Base-by-base conservation (phyloP, 2,113 vertebrate species). In the Epinephelus fuscoguttatus region DNA sequence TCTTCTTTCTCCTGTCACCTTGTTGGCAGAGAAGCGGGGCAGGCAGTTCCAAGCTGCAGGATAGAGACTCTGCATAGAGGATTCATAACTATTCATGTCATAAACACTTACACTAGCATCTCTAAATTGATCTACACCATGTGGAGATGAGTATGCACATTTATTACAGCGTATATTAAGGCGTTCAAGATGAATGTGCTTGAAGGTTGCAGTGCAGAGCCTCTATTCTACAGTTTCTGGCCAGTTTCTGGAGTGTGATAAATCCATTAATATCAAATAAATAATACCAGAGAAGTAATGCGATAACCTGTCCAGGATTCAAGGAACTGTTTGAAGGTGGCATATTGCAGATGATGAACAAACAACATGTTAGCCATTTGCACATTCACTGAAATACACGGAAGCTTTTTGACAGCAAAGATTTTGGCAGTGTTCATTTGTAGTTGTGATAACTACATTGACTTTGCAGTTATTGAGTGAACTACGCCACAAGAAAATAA, bases 21-120 rank as follows among this genome's bases (percentile, higher is more conserved):
- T 86, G 84, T 78, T 87, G 80, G 88, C 86, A 91, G 88, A 89
- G 86, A 87, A 86, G 85, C 70, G 67, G 85, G 88, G 74, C 86
- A 82, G 85, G 82, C 78, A 64, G 64, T 63, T 82, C 40, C 75
- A 70, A 71, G 78, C 74, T 82, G 84, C 45, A 89, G 75, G 70
- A 82, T 77, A 83, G 77, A 81, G 86, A 88, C 89, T 90, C 84
- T 90, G 85, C 87, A 80, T 72, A 17, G 53, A 85, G 73, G 62
- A 77, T 76, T 84, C 60, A 64, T 40, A 52, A 49, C 53, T 74
- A 69, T 74, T 89, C 23, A 81, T 80, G 70, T 82, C 78, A 87
- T 68, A 85, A 89, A 87, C 84, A 84, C 70, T 78, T 80, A 79
- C 11, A 81, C 40, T 63, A 80, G 53, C 55, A 60, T 78, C 60